Conservation (phyloP, 2,888 invertebrate genomes). For the Phania funesta region DNA sequence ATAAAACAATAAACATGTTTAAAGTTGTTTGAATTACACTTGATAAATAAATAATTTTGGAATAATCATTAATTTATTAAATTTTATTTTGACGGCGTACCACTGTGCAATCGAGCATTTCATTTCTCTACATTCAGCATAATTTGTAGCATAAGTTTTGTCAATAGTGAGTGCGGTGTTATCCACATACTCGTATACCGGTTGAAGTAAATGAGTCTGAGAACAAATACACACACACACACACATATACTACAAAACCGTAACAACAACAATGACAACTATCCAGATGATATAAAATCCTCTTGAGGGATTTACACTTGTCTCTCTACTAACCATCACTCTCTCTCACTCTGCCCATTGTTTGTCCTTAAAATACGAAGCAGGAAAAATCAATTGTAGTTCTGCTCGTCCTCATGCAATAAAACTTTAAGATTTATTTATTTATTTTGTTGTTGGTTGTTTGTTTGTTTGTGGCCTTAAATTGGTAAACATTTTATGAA, state of each 20-base stretch:
- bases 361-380: neutral
- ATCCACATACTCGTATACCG: conserved; percentile 46
- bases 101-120: conserved; percentile 32
- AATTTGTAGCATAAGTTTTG: conserved; percentile 57
- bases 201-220: conserved; percentile 55
- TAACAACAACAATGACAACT: conserved; percentile 24
- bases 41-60: too few species aligned
- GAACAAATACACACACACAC: conserved; percentile 7
- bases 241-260: neutral
- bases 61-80: neutral
- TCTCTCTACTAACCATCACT: neutral
- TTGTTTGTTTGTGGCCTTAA: conserved; percentile 50
- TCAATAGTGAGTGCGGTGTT: conserved; percentile 31
- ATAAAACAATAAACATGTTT: too few species aligned
- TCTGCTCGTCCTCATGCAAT: neutral
- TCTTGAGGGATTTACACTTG: conserved; percentile 56
- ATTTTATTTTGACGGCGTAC: neutral
- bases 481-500: conserved; percentile 51
- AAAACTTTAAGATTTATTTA: conserved; percentile 7
- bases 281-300: conserved; percentile 28
- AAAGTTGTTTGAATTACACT: too few species aligned
- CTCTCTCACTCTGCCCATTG: conserved; percentile 3
- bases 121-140: conserved; percentile 20
- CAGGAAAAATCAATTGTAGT: neutral
- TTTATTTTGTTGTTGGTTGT: neutral